phyloP scores from a whole-genome alignment of 2,888 invertebrate genomes.

The Andrena bicolor region DNA sequence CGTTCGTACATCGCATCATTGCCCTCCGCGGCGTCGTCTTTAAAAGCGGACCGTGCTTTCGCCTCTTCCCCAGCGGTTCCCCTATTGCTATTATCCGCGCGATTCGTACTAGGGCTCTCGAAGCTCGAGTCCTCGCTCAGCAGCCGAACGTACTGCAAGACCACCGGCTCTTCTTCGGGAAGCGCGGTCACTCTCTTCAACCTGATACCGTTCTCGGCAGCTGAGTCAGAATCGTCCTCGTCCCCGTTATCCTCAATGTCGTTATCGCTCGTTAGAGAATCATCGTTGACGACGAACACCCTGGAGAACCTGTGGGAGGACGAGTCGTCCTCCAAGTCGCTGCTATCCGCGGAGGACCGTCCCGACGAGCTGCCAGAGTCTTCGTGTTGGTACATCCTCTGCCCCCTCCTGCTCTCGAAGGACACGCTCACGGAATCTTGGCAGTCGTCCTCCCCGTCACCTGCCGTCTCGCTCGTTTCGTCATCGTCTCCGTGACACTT shows the following conservation, averaged over 20 bases:
- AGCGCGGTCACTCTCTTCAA: constrained; percentile 75
- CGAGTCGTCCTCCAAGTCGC: constrained; percentile 83
- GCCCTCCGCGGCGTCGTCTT: not conserved
- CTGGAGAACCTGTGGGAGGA: constrained; percentile 82
- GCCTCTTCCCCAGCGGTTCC: constrained; percentile 21
- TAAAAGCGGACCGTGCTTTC: constrained; percentile 1
- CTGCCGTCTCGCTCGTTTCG: constrained; percentile 57
- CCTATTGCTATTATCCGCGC: not conserved
- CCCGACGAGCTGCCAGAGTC: constrained; percentile 83
- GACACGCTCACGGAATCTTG: constrained; percentile 60
- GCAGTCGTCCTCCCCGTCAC: constrained; percentile 54
- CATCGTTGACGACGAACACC: constrained; percentile 84
- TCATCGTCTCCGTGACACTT: constrained; percentile 43
- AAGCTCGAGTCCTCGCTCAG: constrained; percentile 75
- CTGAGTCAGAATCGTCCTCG: constrained; percentile 77
- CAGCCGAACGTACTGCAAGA: constrained; percentile 77
- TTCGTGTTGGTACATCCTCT: constrained; percentile 78
- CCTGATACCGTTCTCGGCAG: constrained; percentile 75
- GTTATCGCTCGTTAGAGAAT: constrained; percentile 81
- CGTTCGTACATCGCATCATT: not conserved
- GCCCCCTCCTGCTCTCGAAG: constrained; percentile 60
- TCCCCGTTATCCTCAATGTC: constrained; percentile 82
- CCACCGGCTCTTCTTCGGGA: constrained; percentile 78
- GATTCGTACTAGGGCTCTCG: constrained; percentile 29
- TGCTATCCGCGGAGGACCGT: constrained; percentile 83